phyloP scores from a whole-genome alignment of 2,797 vertebrate species.

The Hemitrygon akajei region DNA sequence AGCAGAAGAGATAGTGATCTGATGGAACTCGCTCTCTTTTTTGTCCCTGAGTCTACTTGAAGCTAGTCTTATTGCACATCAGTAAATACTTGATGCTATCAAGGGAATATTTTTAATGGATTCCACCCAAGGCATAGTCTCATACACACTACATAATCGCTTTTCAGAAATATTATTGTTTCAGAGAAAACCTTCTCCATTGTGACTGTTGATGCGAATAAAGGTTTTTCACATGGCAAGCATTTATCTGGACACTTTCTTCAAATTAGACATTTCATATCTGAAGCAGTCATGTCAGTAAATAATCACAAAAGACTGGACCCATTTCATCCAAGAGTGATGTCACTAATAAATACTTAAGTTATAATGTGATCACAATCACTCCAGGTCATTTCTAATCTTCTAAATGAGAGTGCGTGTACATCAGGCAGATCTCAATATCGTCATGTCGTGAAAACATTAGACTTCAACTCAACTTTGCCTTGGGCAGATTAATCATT shows the following conservation, averaged over 20 bases:
- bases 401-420: background rate
- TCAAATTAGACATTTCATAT: background rate
- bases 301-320: background rate
- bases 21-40: background rate
- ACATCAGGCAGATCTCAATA: background rate
- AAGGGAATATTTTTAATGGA: background rate
- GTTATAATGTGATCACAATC: background rate
- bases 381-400: background rate
- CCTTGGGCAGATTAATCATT: background rate
- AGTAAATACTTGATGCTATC: background rate
- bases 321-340: background rate
- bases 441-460: constrained; percentile 2
- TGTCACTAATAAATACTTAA: background rate
- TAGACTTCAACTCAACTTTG: background rate
- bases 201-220: too few species aligned
- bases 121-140: background rate
- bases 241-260: background rate
- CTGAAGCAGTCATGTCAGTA: background rate
- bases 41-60: background rate
- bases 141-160: background rate
- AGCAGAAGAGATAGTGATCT: background rate
- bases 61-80: background rate
- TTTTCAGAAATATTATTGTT: constrained; percentile 2
- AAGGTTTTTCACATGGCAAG: background rate
- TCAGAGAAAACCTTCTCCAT: background rate